Percentiles rank a stretch among this genome's conserved stretches.
phyloP scores from a whole-genome alignment of 2,113 vertebrate genomes.

The Emydura subglobosa region DNA sequence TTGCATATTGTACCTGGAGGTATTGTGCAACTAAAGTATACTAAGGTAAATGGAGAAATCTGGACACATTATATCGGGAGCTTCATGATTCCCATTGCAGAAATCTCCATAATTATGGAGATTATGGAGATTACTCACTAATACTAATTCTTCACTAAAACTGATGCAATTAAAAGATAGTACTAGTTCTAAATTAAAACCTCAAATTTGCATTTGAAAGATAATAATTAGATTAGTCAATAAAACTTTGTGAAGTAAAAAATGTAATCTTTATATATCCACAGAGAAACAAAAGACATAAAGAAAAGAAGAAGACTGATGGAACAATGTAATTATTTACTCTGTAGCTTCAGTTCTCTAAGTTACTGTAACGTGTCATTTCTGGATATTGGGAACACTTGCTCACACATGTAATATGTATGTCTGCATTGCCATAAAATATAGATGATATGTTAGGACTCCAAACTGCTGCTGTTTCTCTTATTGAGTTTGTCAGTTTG shows the following conservation, averaged over 20 bases:
- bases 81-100: constrained; percentile 69
- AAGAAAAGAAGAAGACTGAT: background rate
- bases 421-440: constrained; percentile 39
- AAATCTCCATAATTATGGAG: constrained; percentile 77
- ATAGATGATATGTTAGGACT: constrained; percentile 28
- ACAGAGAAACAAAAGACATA: constrained; percentile 45
- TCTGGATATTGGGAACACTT: constrained; percentile 47
- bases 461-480: background rate
- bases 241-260: constrained; percentile 70
- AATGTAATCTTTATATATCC: constrained; percentile 54
- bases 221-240: constrained; percentile 78
- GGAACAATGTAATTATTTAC: constrained; percentile 24
- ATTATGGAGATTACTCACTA: constrained; percentile 76
- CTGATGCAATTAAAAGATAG: constrained; percentile 81
- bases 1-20: constrained; percentile 40
- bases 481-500: background rate
- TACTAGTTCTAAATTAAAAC: constrained; percentile 73
- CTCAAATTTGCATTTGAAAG: constrained; percentile 79
- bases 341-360: background rate
- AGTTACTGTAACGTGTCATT: background rate
- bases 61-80: constrained; percentile 55
- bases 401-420: constrained; percentile 36
- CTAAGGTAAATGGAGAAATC: constrained; percentile 61
- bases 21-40: constrained; percentile 48
- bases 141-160: constrained; percentile 76